A percentile compares a stretch with the other conserved stretches of the same genome.
Evolutionary conservation across 2,888 invertebrate species (phyloP).

Genomic region (Dicycla oo): DNA sequence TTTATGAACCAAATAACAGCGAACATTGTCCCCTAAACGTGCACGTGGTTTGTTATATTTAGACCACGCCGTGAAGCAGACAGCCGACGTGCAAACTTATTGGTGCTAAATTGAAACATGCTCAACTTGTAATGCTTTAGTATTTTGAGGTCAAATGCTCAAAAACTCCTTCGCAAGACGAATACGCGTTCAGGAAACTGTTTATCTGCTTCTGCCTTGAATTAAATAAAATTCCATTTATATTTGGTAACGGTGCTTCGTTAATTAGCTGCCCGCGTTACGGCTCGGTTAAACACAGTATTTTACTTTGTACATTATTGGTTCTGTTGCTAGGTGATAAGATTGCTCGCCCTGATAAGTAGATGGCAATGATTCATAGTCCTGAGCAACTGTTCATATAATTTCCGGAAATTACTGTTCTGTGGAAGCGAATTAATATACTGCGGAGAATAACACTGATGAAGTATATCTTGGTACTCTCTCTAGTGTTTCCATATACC

Average conservation of each 20-base stretch:
- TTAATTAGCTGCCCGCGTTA: slow-evolving; percentile 45
- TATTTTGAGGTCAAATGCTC: slow-evolving; percentile 49
- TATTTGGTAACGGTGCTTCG: slow-evolving; percentile 45
- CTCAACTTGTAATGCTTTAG: slow-evolving; percentile 24
- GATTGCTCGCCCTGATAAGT: slow-evolving; percentile 52
- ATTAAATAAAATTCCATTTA: slow-evolving; percentile 38
- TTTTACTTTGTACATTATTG: slow-evolving; percentile 26
- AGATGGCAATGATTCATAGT: slow-evolving; percentile 44
- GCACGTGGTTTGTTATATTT: slow-evolving; percentile 85
- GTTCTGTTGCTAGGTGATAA: slow-evolving; percentile 66
- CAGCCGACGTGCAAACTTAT: slow-evolving; percentile 31
- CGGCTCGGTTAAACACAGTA: slow-evolving; percentile 32
- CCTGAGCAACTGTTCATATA: slow-evolving; percentile 11
- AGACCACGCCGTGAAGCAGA: slow-evolving; percentile 69
- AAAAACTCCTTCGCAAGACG: slow-evolving; percentile 32
- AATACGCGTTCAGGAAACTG: slow-evolving; percentile 41
- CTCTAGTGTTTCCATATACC: not conserved
- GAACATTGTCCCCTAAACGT: slow-evolving; percentile 78
- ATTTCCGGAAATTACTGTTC: slow-evolving; percentile 18
- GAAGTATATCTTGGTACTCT: slow-evolving; percentile 8
- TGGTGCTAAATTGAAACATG: slow-evolving; percentile 34
- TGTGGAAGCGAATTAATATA: not conserved
- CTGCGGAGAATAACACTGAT: not conserved
- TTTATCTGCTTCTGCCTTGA: slow-evolving; percentile 56
- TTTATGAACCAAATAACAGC: slow-evolving; percentile 69